Conservation (phyloP, 2,797 vertebrate genomes). For the Denticeps clupeoides region DNA sequence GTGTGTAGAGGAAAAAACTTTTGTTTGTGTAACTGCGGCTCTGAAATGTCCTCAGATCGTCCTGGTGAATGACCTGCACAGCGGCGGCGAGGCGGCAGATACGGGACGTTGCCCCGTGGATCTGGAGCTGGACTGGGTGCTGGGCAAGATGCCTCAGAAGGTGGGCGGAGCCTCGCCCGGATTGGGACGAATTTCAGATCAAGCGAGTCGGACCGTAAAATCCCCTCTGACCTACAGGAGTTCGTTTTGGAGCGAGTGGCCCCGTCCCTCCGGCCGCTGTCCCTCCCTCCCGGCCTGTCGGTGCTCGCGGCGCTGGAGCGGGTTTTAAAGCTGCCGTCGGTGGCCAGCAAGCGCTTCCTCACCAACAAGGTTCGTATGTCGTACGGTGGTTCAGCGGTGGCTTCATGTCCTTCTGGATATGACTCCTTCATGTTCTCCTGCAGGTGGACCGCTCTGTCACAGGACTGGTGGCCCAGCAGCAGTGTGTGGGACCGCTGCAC, state of each 20-base stretch:
- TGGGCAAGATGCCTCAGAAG: conserved; percentile 91
- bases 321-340: conserved; percentile 74
- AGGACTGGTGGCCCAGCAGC: conserved; percentile 87
- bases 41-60: conserved; percentile 58
- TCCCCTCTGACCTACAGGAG: conserved; percentile 42
- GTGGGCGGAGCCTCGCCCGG: conserved; percentile 25
- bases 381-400: neutral
- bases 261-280: conserved; percentile 44
- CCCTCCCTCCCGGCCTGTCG: conserved; percentile 55
- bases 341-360: conserved; percentile 86
- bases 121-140: conserved; percentile 81
- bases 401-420: neutral
- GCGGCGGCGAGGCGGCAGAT: conserved; percentile 13
- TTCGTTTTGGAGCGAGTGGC: conserved; percentile 56
- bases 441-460: conserved; percentile 92
- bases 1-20: no score
- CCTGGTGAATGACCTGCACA: conserved; percentile 65
- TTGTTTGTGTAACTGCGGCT: neutral
- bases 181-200: no score
- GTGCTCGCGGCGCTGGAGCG: conserved; percentile 65
- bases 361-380: conserved; percentile 76
- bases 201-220: no score
- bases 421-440: no score
- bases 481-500: conserved; percentile 87
- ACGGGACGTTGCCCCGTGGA: conserved; percentile 63